Base-by-base conservation (phyloP, 2,888 invertebrate genomes). In the Parnassius orleans region DNA sequence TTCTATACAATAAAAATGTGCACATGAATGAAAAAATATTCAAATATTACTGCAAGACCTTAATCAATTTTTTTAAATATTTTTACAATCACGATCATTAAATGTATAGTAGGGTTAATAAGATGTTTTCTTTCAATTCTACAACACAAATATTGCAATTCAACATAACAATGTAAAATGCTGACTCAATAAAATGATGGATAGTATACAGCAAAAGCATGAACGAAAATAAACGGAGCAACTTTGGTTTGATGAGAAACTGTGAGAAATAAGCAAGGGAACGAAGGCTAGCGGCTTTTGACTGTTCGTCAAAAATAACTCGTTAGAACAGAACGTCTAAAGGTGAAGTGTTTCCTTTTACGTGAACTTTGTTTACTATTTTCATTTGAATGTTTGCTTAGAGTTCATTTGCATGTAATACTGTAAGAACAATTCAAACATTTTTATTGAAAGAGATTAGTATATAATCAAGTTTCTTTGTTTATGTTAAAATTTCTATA, bases 161-260 rank as follows among this genome's bases (percentile, higher is more conserved):
- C 2, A 42, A 48, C 48, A 14, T n/a, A 48, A 14, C 48, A 48
- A 48, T 15, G 48, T n/a, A 80, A 72, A 72, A 81, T 71, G 72
- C 69, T 66, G 70, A 74, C 76, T 80, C 78, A 80, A 83, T 81
- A 81, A 81, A 83, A 84, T 85, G 84, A 84, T 83, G 81, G 82
- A 85, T 83, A 78, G 82, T 80, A 83, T 84, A 87, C 81, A 84
- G 82, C 82, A 81, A 84, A 76, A 80, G 81, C 77, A 78, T 74
- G 77, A 80, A 81, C 83, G 72, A 79, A 86, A 87, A 88, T 85
- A 86, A 83, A 86, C 80, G 78, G 71, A 71, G 74, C 70, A 78
- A 78, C 78, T 79, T 77, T 71, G 68, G 77, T 76, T 78, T 80
- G 79, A 77, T 71, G 68, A 70, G 74, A 68, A 78, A 74, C 73